These are phyloP conservation scores for Lochmaea crataegi DNA, from an alignment of 2,888 invertebrate species.

Conservation along the genomic window DNA sequence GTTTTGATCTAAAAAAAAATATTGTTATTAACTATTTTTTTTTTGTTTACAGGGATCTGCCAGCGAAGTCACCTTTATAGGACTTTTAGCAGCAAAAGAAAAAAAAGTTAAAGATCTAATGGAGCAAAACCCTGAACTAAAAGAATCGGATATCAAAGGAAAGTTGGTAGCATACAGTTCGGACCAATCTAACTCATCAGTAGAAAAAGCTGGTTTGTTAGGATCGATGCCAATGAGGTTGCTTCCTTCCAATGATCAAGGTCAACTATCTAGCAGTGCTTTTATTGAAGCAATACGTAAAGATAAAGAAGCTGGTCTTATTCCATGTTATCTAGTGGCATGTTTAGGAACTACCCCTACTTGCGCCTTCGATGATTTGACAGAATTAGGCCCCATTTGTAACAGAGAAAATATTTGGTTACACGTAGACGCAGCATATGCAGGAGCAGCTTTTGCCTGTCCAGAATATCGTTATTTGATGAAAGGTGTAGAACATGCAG, in stretches of 20 bases:
- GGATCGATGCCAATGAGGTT: slow-evolving; percentile 83
- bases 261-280: slow-evolving; percentile 75
- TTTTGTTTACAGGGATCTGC: slow-evolving; percentile 79
- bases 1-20: background rate
- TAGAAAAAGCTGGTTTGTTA: slow-evolving; percentile 87
- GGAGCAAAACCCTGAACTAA: slow-evolving; percentile 70
- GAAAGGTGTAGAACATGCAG: slow-evolving; percentile 81
- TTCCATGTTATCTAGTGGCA: slow-evolving; percentile 87
- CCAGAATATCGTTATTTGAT: slow-evolving; percentile 80
- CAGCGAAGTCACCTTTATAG: slow-evolving; percentile 88
- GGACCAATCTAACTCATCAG: slow-evolving; percentile 90
- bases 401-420: slow-evolving; percentile 83
- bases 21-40: background rate
- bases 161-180: slow-evolving; percentile 87
- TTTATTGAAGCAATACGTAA: slow-evolving; percentile 78
- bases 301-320: slow-evolving; percentile 82
- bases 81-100: slow-evolving; percentile 83
- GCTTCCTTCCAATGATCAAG: slow-evolving; percentile 76
- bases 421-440: slow-evolving; percentile 97
- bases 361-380: slow-evolving; percentile 91
- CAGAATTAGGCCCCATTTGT: slow-evolving; percentile 87
- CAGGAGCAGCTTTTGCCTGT: slow-evolving; percentile 90
- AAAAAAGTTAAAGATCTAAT: slow-evolving; percentile 72
- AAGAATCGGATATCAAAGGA: slow-evolving; percentile 74
- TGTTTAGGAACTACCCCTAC: slow-evolving; percentile 80